Percentiles rank a stretch among this genome's conserved stretches.
Conservation (phyloP, 2,113 vertebrate species). For the Hemibagrus wyckioides region DNA sequence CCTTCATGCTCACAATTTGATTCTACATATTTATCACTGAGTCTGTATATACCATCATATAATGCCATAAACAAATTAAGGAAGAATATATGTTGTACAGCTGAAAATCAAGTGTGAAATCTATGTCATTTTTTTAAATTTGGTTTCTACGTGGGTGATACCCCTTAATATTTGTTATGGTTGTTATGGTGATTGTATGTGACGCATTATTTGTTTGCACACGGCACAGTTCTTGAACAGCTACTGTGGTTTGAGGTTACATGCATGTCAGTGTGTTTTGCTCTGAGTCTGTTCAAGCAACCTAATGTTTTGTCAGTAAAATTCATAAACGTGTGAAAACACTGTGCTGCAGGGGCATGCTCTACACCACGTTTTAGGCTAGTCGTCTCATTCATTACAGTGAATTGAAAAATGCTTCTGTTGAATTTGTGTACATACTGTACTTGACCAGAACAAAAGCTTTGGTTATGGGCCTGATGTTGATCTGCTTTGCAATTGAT, state of each 20-base stretch:
- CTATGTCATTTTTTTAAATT: neutral
- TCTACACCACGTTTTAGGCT: neutral
- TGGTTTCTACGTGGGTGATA: neutral
- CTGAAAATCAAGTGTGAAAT: neutral
- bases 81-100: neutral
- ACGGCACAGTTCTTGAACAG: neutral
- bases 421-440: neutral
- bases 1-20: neutral
- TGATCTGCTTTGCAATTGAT: neutral
- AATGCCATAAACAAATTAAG: neutral
- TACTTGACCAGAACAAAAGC: neutral
- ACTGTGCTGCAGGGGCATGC: neutral
- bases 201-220: neutral
- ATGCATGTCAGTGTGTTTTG: neutral
- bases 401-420: neutral
- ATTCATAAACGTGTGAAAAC: neutral
- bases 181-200: neutral
- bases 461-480: neutral
- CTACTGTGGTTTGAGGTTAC: neutral
- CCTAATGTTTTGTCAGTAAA: no score
- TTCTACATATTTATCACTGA: neutral
- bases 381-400: neutral
- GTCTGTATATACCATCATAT: neutral
- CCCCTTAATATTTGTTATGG: neutral
- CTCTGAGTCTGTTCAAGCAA: neutral